Evolutionary conservation across 2,888 invertebrate genomes (phyloP), one percentile per base, ranked within the genome.

Genomic region (Ichneumon xanthorius): DNA sequence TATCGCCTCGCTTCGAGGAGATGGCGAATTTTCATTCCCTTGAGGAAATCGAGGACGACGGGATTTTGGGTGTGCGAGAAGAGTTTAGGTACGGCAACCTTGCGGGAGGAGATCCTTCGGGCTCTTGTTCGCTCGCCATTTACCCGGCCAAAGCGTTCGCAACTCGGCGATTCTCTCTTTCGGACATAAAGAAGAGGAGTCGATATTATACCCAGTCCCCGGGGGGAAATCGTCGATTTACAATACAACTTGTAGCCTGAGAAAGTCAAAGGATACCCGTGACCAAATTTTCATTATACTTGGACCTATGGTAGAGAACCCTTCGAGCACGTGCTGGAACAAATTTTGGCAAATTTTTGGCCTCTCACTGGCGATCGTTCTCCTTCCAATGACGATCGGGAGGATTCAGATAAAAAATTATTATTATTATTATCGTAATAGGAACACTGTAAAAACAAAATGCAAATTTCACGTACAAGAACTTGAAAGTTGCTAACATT

Each of bases 71-170:
- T 80, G 65, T 82, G 85, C 77, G 48, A 37, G 48, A 70, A 63
- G 50, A 40, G 14, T 84, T 87, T 87, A 78, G 87, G 84, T 81
- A 87, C 86, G 87, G 86, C 76, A 87, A 87, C 81, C 82, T 76
- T 26, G 16, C 61, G 26, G 4, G 14, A 33, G 61, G 81, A 70
- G 65, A 40, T 71, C 50, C 40, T 26, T 58, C 53, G n/a, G 19
- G 50, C 67, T 65, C 40, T 67, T 48, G 63, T 65, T 71, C 82
- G 67, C 61, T 45, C 72, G 61, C 61, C 58, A 67, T 72, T 80
- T 82, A 68, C 71, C 76, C 76, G 76, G 63, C 77, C 70, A 77
- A 80, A 77, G 80, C 76, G 80, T 85, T 85, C 82, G 76, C 48
- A 77, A 85, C 82, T 77, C 40, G 22, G 30, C 55, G 77, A 72